phyloP scores from a whole-genome alignment of 1,140 invertebrate genomes.

The Amyelois transitella region DNA sequence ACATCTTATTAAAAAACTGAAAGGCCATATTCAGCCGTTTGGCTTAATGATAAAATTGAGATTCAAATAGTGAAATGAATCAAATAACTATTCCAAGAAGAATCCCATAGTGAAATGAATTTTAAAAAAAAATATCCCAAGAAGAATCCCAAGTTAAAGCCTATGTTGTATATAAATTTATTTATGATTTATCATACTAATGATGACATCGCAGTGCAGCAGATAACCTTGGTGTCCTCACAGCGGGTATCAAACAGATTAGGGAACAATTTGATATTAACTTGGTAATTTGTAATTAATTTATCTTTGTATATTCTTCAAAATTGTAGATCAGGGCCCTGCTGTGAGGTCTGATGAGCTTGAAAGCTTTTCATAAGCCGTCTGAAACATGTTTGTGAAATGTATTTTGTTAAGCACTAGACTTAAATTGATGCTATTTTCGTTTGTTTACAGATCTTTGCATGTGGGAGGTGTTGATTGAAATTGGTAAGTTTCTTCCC shows the following conservation, averaged over 20 bases:
- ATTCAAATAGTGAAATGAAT: too few relatives aligned
- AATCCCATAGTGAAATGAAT: too few relatives aligned
- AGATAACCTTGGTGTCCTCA: slow-evolving; percentile 57
- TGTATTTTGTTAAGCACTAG: background rate
- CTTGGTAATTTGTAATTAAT: slow-evolving; percentile 12
- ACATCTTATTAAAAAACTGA: too few relatives aligned
- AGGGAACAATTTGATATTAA: slow-evolving; percentile 23
- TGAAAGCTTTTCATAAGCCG: slow-evolving; percentile 21
- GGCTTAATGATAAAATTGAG: too few relatives aligned
- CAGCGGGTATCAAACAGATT: slow-evolving; percentile 34
- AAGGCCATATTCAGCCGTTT: too few relatives aligned
- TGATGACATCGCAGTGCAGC: slow-evolving; percentile 69
- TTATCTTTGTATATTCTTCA: slow-evolving; percentile 17
- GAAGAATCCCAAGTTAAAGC: too few relatives aligned
- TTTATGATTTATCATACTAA: too few relatives aligned
- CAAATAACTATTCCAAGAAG: too few relatives aligned
- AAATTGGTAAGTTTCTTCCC: background rate
- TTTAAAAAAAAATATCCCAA: too few relatives aligned
- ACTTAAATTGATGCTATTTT: background rate
- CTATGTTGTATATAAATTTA: too few relatives aligned
- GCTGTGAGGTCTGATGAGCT: slow-evolving; percentile 57
- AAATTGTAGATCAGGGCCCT: slow-evolving; percentile 49
- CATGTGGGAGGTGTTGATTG: background rate
- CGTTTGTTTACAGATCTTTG: background rate
- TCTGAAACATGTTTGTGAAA: slow-evolving; percentile 21